Evolutionary conservation across 2,113 vertebrate species (phyloP).

Genomic region (Sclerurus mexicanus): DNA sequence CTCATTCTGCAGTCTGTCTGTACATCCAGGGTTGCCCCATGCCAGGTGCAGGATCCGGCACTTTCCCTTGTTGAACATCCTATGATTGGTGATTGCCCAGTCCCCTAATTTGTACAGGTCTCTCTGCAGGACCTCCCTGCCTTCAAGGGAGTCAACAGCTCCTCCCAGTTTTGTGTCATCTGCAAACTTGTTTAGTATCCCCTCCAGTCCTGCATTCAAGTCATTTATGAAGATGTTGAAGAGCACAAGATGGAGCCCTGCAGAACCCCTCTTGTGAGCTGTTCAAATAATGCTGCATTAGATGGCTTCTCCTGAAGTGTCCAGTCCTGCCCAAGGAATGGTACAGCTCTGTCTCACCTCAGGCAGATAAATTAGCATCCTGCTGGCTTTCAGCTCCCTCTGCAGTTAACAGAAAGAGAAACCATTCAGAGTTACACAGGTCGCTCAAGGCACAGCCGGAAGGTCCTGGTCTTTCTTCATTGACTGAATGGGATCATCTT

Average conservation of each 20-base stretch:
- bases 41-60: not conserved
- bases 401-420: conserved; percentile 47
- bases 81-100: not conserved
- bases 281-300: not conserved
- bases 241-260: not conserved
- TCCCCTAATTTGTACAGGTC: not conserved
- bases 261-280: not conserved
- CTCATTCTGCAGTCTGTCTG: not conserved
- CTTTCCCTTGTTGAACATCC: not conserved
- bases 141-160: not conserved
- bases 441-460: not conserved
- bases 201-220: not conserved
- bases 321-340: not conserved
- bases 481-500: not conserved
- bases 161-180: no score
- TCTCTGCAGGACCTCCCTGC: not conserved
- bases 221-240: not conserved
- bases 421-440: not conserved
- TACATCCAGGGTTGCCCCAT: not conserved
- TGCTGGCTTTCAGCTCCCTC: conserved; percentile 62
- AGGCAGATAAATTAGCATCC: not conserved
- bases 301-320: not conserved
- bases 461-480: not conserved
- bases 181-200: not conserved
- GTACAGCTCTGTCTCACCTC: not conserved